Evolutionary conservation across 2,113 vertebrate genomes (phyloP), one percentile per base, ranked within the genome.

Genomic region (Lophochroa leadbeateri): DNA sequence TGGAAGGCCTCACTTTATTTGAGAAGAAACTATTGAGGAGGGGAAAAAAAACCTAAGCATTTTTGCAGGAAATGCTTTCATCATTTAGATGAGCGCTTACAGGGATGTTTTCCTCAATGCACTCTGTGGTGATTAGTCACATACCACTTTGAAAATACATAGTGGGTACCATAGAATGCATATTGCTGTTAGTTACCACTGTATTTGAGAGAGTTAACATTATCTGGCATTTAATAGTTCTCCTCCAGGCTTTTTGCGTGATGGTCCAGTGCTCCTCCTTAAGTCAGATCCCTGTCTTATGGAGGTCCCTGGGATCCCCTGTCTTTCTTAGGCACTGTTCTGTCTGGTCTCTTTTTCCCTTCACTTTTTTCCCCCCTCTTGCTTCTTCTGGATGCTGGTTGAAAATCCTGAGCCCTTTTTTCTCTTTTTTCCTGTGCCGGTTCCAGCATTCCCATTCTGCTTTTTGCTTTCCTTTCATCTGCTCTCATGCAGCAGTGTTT

Each of bases 81-180:
- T 92, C n/a, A 39, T 58, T 89, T 75, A 5, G 8, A 8, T 1
- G 19, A 72, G 53, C 17, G 20, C 47, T 88, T 49, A 24, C 19
- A 31, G 8, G 55, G 72, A 41, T 60, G 29, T 28, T 96, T 94
- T 47, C 16, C 15, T 85, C 1, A 3, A 29, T 64, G 17, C 9
- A 14, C 35, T 55, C n/a, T 74, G 29, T n/a, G 70, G 80, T 72
- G 57, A 82, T 90, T 82, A 91, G 47, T 88, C 83, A 58, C 37
- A 19, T 24, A 55, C 20, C 52, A 25, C 27, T 86, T 55, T 14
- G 35, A 67, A 82, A 80, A 82, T 60, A 13, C 18, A 10, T 29
- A 13, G 53, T 46, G 49, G 50, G 37, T 74, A 70, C 69, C 69
- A 64, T 46, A 37, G 27, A 92, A 13, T 64, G 53, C 44, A 31